These are phyloP conservation scores for Cardiocondyla obscurior DNA, from an alignment of 1,140 invertebrate genomes.

Conservation along the genomic window DNA sequence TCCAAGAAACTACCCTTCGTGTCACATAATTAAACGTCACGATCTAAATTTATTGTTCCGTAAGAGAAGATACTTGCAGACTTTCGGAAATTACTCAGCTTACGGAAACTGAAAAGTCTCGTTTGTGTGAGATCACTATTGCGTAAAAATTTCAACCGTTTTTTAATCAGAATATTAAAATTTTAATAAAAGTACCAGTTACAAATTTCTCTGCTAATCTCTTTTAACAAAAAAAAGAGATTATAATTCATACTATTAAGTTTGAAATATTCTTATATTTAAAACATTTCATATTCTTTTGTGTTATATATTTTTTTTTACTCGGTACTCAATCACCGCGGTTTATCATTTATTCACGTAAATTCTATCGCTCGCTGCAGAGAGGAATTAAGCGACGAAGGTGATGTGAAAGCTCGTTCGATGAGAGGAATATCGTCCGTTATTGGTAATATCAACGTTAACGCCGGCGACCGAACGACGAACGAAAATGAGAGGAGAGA, in stretches of 20 bases:
- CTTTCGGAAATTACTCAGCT: conserved; percentile 50
- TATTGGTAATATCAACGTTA: conserved; percentile 59
- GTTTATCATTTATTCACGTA: conserved; percentile 23
- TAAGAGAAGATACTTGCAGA: conserved; percentile 34
- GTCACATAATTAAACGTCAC: conserved; percentile 51
- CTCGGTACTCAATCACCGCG: neutral
- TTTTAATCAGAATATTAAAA: neutral
- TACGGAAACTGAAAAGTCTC: neutral
- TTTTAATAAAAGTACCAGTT: neutral
- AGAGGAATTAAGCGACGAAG: conserved; percentile 5
- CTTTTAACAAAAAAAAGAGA: neutral
- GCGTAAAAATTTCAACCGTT: neutral
- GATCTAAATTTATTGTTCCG: conserved; percentile 39
- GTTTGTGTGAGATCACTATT: neutral
- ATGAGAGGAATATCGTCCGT: conserved; percentile 65
- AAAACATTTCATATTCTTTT: neutral
- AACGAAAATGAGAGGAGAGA: conserved; percentile 59
- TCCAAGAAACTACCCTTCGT: conserved; percentile 40
- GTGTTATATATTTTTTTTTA: neutral
- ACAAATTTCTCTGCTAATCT: neutral
- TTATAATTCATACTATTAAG: conserved; percentile 3
- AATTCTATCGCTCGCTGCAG: conserved; percentile 6
- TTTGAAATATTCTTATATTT: neutral
- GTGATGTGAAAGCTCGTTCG: conserved; percentile 51
- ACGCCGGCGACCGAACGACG: conserved; percentile 24